These are phyloP conservation scores for Troides aeacus DNA, from an alignment of 2,888 invertebrate species.

Conservation along the genomic window DNA sequence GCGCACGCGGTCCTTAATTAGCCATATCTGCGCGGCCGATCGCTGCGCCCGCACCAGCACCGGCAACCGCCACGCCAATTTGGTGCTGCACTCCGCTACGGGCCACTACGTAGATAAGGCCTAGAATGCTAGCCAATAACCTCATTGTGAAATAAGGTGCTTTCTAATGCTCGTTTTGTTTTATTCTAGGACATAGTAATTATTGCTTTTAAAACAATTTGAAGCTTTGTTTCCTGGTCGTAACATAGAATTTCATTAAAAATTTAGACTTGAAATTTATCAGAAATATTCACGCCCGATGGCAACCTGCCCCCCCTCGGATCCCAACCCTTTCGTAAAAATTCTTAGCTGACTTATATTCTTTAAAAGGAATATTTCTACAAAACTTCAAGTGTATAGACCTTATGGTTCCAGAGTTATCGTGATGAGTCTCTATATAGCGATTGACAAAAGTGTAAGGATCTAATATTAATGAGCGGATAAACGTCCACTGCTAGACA, in stretches of 20 bases:
- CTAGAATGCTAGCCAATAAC: constrained; percentile 75
- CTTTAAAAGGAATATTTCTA: no score
- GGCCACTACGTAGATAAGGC: constrained; percentile 67
- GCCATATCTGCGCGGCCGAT: constrained; percentile 70
- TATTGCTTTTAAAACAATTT: constrained; percentile 38
- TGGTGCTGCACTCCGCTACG: constrained; percentile 69
- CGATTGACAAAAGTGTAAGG: no score
- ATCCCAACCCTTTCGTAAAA: no score
- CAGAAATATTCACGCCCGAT: no score
- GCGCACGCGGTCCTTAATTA: constrained; percentile 75
- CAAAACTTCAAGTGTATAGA: no score
- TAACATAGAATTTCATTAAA: neutral
- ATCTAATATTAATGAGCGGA: no score
- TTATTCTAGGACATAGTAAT: constrained; percentile 44
- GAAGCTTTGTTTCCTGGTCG: neutral
- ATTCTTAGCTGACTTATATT: no score
- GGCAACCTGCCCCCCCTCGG: no score
- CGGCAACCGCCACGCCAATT: constrained; percentile 77
- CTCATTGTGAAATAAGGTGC: constrained; percentile 76
- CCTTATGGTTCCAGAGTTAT: no score
- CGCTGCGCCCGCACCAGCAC: constrained; percentile 67
- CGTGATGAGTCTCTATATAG: no score
- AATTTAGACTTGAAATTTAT: neutral
- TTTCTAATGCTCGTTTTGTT: constrained; percentile 61
- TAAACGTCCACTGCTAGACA: no score